Conservation (phyloP, 2,888 invertebrate genomes). For the Synanthedon vespiformis region DNA sequence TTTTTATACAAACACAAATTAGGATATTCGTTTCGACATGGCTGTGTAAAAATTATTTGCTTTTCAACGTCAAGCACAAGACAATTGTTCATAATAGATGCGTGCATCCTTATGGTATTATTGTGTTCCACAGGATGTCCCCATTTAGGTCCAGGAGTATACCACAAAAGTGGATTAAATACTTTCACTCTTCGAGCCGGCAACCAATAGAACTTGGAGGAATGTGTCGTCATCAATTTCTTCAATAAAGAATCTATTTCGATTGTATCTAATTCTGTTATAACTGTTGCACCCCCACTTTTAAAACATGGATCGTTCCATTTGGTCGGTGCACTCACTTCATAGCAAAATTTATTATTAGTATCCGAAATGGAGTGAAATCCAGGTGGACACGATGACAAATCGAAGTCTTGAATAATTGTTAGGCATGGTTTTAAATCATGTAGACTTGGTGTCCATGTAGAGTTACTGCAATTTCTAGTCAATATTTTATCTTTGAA, state of each 20-base stretch:
- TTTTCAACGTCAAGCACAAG: conserved; percentile 36
- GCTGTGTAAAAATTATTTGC: conserved; percentile 28
- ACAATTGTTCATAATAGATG: conserved; percentile 35
- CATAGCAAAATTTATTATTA: conserved; percentile 42
- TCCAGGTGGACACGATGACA: conserved; percentile 41
- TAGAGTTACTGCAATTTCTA: conserved; percentile 35
- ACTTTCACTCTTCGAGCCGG: conserved; percentile 50
- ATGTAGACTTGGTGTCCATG: conserved; percentile 34
- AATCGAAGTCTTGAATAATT: conserved; percentile 28
- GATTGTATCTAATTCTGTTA: conserved; percentile 36
- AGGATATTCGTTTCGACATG: conserved; percentile 36
- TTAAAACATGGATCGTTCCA: conserved; percentile 52
- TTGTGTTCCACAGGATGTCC: conserved; percentile 24
- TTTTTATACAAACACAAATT: conserved; percentile 52
- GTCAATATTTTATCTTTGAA: conserved; percentile 27
- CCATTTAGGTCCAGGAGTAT: conserved; percentile 61
- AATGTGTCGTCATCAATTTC: conserved; percentile 26
- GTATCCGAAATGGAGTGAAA: conserved; percentile 34
- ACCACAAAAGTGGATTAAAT: conserved; percentile 55
- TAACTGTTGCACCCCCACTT: conserved; percentile 46
- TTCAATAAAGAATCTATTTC: conserved; percentile 33
- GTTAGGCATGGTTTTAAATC: conserved; percentile 33
- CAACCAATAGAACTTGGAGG: conserved; percentile 53
- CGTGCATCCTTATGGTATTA: conserved; percentile 17
- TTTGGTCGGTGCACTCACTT: conserved; percentile 23